phyloP scores from a whole-genome alignment of 2,888 invertebrate genomes.

The Tinea trinotella region DNA sequence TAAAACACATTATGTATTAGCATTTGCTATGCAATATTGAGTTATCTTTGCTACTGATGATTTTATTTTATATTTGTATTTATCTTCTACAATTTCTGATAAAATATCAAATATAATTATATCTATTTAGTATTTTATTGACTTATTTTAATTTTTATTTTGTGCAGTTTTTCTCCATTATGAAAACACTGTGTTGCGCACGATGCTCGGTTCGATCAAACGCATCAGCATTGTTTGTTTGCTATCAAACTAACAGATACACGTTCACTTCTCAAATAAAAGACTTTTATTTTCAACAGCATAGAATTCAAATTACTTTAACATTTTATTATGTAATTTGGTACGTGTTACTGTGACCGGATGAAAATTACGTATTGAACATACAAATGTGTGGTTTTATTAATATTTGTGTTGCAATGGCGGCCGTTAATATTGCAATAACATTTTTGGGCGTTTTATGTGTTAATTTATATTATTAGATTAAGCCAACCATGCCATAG shows the following conservation, averaged over 20 bases:
- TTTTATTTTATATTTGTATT: too few relatives aligned
- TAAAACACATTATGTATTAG: too few relatives aligned
- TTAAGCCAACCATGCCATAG: too few relatives aligned
- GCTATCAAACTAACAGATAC: neutral
- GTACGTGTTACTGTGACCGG: neutral
- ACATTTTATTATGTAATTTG: neutral
- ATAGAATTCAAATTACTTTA: neutral
- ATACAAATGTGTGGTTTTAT: neutral
- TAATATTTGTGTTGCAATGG: neutral
- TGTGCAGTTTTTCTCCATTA: neutral
- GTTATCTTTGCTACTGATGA: too few relatives aligned
- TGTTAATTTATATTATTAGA: too few relatives aligned
- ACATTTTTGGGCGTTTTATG: too few relatives aligned
- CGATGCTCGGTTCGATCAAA: conserved; percentile 12
- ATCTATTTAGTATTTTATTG: too few relatives aligned
- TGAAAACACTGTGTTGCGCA: neutral
- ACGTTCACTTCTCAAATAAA: neutral
- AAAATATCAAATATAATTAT: too few relatives aligned
- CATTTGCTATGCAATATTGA: too few relatives aligned
- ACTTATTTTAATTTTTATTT: too few relatives aligned
- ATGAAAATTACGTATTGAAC: neutral
- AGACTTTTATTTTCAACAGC: neutral
- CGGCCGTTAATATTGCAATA: neutral
- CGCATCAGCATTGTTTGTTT: conserved; percentile 10
- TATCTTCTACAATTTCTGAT: too few relatives aligned